Evolutionary conservation across 2,113 vertebrate genomes (phyloP), one percentile per base, ranked within the genome.

Genomic region (Daphoenositta chrysoptera): DNA sequence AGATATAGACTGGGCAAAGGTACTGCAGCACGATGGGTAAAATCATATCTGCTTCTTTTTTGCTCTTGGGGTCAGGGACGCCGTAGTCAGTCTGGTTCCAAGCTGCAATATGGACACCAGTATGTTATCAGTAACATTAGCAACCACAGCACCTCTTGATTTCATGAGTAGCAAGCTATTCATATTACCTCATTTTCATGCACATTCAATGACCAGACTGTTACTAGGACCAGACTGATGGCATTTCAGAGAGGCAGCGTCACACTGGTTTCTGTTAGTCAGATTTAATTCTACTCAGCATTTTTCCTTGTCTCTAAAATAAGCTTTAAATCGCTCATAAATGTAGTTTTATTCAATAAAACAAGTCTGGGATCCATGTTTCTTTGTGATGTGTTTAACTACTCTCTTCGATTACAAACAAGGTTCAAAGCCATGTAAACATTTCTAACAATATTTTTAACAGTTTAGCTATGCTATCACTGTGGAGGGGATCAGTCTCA

Each of bases 21-120:
- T 99, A 98, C 96, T 99, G 99, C 22, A 99, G 98, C 69, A 99
- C 99, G 1, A 99, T 99, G 0, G 99, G 99, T 76, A 99, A 98
- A 90, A 99, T 99, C 99, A 99, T 99, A 96, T 99, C 99, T 13
- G 99, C 98, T 93, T 99, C 96, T 35, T 99, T 97, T 21, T 97
- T 99, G 45, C 91, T 92, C 95, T 98, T 99, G 27, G 99, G 99
- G 39, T 99, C 94, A 33, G 97, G 58, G 23, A 95, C 26, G 57
- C 98, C 98, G 7, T 99, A 99, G 2, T 97, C 81, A 10, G 99
- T 99, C 97, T 99, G 98, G 86, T 99, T 99, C 99, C 99, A 99
- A 91, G 98, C 99, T 99, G 96, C 71, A 97, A 93, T 23, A 96
- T 11, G 89, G 89, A 97, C 54, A 94, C 10, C 5, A 1, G 15